phyloP scores from a whole-genome alignment of 2,797 vertebrate genomes.

The Gymnodraco acuticeps region DNA sequence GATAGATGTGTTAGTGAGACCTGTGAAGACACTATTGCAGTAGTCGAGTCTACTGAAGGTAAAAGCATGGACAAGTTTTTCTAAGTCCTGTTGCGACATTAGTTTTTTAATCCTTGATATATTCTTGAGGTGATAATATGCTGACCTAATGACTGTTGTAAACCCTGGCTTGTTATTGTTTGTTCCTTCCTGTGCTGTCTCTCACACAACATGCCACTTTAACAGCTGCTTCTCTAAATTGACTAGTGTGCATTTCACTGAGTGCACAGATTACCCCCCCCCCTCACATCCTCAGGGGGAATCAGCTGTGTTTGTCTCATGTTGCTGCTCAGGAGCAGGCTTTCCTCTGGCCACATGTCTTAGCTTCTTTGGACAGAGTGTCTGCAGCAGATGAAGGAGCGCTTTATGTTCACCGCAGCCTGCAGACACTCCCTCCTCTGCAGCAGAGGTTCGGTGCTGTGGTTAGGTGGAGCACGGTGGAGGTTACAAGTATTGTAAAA shows the following conservation, averaged over 20 bases:
- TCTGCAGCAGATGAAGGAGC: conserved; percentile 48
- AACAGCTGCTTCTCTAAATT: conserved; percentile 27
- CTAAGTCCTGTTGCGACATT: too few species aligned
- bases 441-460: too few species aligned
- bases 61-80: too few species aligned
- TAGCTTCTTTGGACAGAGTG: conserved; percentile 18
- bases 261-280: conserved; percentile 30
- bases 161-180: not conserved
- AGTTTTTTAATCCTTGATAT: too few species aligned
- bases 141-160: too few species aligned
- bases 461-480: conserved; percentile 32
- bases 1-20: too few species aligned
- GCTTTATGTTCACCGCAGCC: conserved; percentile 66
- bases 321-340: conserved; percentile 22
- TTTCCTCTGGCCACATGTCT: conserved; percentile 42
- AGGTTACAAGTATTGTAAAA: not conserved
- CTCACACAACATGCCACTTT: not conserved
- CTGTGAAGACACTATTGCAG: too few species aligned
- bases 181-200: not conserved
- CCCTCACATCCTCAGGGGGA: not conserved
- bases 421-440: conserved; percentile 35
- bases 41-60: too few species aligned
- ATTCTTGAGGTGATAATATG: too few species aligned
- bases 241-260: conserved; percentile 21
- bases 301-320: conserved; percentile 28